Base-by-base conservation (phyloP, 2,888 invertebrate species). In the Dioctria rufipes region DNA sequence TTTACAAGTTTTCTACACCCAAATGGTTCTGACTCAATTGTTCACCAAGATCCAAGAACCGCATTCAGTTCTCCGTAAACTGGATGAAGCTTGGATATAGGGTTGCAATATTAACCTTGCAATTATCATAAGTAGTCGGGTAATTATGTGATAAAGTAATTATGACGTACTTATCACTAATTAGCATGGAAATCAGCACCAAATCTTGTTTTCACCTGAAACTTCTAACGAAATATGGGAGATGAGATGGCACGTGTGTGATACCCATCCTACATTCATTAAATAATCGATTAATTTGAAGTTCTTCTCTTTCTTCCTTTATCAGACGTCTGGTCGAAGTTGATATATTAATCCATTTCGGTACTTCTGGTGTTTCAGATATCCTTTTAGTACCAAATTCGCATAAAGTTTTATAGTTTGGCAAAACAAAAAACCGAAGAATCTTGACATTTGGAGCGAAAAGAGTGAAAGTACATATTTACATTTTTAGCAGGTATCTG, bases 281-380 rank as follows among this genome's bases (percentile, higher is more conserved):
- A 54, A 54, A 54, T 54, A 54, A 54, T 54, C 54, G 54, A 54
- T 54, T 54, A 6, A 54, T 54, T 54, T n/a, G 54, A 54, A 54
- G 54, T 54, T 4, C 11, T 4, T 54, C 6, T 54, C 11, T 54
- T 54, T 46, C 25, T 25, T 25, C 25, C 25, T 25, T 25, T 25
- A 25, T 0, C 25, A 25, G 25, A 25, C 25, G 25, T 25, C 2
- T 25, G 25, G 25, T 25, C 25, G 25, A 25, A 25, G 25, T 25
- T 25, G 25, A 25, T 25, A 25, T 25, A 25, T 25, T 25, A 25
- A 25, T 2, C 25, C 2, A 25, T 25, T 25, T 25, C 25, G 25
- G 25, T 25, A 25, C 25, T 25, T 25, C 25, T 25, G 25, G 25
- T 25, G 25, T 25, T 25, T 2, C 25, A 25, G 25, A 25, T 25